Conservation (phyloP, 2,888 invertebrate species). For the Cloeon dipterum region DNA sequence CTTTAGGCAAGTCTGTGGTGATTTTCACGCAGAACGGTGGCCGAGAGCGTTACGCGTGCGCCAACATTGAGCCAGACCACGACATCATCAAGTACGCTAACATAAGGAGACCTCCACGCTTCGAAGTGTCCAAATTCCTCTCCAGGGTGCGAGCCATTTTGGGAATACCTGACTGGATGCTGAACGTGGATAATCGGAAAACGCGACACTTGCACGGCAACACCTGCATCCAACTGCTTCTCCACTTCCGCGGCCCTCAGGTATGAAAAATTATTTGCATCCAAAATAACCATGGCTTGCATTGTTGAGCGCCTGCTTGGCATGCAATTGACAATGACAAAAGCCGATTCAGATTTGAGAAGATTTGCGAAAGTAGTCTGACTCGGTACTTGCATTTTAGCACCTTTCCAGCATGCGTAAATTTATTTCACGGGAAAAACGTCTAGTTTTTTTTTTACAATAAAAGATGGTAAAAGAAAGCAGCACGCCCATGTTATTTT, state of each 20-base stretch:
- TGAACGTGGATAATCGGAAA: slow-evolving; percentile 59
- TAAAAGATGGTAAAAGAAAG: too few species aligned
- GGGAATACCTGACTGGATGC: slow-evolving; percentile 78
- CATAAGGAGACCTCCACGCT: slow-evolving; percentile 64
- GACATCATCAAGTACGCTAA: slow-evolving; percentile 78
- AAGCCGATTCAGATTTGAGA: too few species aligned
- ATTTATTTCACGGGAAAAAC: too few species aligned
- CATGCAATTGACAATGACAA: too few species aligned
- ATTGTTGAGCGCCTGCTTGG: too few species aligned
- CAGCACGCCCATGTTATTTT: too few species aligned
- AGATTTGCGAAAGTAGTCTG: too few species aligned
- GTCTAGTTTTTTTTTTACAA: too few species aligned
- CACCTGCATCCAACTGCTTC: slow-evolving; percentile 59
- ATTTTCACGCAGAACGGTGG: slow-evolving; percentile 53
- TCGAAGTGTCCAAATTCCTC: slow-evolving; percentile 74
- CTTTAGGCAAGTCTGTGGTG: slow-evolving; percentile 66
- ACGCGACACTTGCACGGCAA: slow-evolving; percentile 54
- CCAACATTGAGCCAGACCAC: slow-evolving; percentile 75
- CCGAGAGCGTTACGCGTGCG: slow-evolving; percentile 58
- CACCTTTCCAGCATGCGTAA: too few species aligned
- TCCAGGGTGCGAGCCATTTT: slow-evolving; percentile 55
- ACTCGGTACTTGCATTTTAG: too few species aligned
- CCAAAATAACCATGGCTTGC: too few species aligned
- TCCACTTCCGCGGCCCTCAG: slow-evolving; percentile 55
- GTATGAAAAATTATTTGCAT: not conserved